Evolutionary conservation across 2,797 vertebrate genomes (phyloP), one percentile per base, ranked within the genome.

Genomic region (Ciconia nigra): DNA sequence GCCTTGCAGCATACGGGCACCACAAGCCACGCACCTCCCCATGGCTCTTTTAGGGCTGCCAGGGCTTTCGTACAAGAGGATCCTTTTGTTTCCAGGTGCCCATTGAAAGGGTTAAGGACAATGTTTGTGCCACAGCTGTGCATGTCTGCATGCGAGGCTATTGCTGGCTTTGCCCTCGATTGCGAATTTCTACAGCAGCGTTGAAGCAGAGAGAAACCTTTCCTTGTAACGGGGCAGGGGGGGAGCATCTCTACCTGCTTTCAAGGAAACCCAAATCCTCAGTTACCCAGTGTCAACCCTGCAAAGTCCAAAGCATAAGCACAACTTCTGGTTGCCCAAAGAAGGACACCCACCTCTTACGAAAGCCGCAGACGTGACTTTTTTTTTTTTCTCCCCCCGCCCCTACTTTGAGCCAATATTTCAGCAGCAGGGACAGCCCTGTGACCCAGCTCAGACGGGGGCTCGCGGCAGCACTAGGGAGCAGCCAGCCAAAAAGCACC

Each of bases 121-220:
- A 41, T 8, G 63, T 70, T 8, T 77, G 95, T 74, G 89, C 80
- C 90, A 24, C 87, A 31, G 96, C 96, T 97, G 79, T 80, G 97
- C 97, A 97, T 97, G 97, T 91, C 80, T 97, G 97, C 97, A 98
- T 97, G 97, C 51, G 66, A 90, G 83, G 93, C 83, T 95, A 13
- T 24, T 25, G 94, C 94, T 95, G 94, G 59, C 90, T 96, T 96
- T 93, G 92, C 83, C 96, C 91, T 95, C 63, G 4, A 25, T n/a
- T 66, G 93, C 52, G 1, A 42, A n/a, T 70, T 66, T 89, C 93
- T 47, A 7, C 61, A 49, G 77, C 65, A 79, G 25, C 5, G 59
- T 49, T 58, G 70, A 83, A 93, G 89, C 86, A 61, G 79, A 92
- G 76, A 65, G n/a, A 46, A 82, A 41, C 18, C 16, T 63, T 35